Conservation (phyloP, 2,797 vertebrate species). For the Merluccius polli region DNA sequence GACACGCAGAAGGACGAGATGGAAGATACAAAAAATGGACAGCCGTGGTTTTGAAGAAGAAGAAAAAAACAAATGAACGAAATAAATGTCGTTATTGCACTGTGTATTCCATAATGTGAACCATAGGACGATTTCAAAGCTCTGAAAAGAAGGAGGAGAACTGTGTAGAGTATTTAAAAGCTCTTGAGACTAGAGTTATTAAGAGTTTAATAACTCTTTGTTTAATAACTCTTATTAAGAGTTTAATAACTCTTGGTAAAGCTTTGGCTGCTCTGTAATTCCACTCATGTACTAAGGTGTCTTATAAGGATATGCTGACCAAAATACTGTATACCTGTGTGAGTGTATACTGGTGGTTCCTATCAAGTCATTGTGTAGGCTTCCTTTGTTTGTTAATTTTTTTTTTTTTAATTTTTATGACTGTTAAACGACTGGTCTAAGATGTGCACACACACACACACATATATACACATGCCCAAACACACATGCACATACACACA, state of each 20-base stretch:
- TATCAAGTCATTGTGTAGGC: background rate
- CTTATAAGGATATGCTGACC: conserved; percentile 39
- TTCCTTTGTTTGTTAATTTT: background rate
- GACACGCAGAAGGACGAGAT: conserved; percentile 36
- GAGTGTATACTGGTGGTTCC: background rate
- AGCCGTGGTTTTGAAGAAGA: conserved; percentile 57
- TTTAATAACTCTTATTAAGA: conserved; percentile 40
- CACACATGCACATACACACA: conserved; percentile 19
- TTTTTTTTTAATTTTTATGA: background rate
- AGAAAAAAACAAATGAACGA: conserved; percentile 43
- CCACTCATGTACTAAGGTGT: conserved; percentile 41
- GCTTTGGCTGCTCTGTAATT: conserved; percentile 35
- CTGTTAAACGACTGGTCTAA: conserved; percentile 44
- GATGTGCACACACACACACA: conserved; percentile 29
- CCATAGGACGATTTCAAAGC: conserved; percentile 69
- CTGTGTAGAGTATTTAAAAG: conserved; percentile 59
- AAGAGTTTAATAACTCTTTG: conserved; percentile 18
- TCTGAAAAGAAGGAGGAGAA: conserved; percentile 55
- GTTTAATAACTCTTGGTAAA: conserved; percentile 47
- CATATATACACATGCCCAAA: conserved; percentile 3
- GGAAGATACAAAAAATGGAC: conserved; percentile 58
- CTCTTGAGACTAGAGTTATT: too few species aligned
- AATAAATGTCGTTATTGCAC: conserved; percentile 67
- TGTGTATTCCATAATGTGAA: conserved; percentile 84
- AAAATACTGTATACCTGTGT: conserved; percentile 43